A percentile compares a stretch with the other conserved stretches of the same genome.
Evolutionary conservation across 2,888 invertebrate species (phyloP).

Genomic region (Sesia bembeciformis): DNA sequence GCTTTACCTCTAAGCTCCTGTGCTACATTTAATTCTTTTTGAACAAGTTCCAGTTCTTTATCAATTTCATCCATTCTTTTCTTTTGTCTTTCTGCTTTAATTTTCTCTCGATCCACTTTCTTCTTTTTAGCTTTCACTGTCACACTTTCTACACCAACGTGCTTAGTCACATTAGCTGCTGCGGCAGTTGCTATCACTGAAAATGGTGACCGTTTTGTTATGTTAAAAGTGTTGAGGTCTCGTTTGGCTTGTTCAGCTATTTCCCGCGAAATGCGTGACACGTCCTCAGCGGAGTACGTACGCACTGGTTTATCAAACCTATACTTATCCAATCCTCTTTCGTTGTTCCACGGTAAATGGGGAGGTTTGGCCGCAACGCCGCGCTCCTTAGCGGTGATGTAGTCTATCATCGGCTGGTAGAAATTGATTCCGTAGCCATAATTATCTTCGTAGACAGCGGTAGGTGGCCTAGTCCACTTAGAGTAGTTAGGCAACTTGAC

Average conservation of each 20-base stretch:
- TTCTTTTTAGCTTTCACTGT: constrained; percentile 65
- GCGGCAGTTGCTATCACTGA: constrained; percentile 77
- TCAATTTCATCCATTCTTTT: constrained; percentile 60
- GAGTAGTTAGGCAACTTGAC: constrained; percentile 54
- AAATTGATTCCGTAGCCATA: constrained; percentile 89
- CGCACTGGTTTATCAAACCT: constrained; percentile 77
- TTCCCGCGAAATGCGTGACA: constrained; percentile 78
- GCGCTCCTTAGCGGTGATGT: constrained; percentile 80
- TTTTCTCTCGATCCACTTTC: constrained; percentile 47
- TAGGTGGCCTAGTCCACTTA: constrained; percentile 75
- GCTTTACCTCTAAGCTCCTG: constrained; percentile 70
- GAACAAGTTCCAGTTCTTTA: constrained; percentile 47
- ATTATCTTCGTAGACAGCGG: constrained; percentile 85
- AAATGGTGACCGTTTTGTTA: constrained; percentile 76
- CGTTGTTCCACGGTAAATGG: constrained; percentile 83
- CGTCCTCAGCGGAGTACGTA: constrained; percentile 79
- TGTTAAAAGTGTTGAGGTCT: constrained; percentile 75
- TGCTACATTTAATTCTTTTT: constrained; percentile 58
- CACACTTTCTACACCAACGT: constrained; percentile 73
- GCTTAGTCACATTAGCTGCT: constrained; percentile 77
- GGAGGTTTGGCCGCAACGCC: constrained; percentile 64
- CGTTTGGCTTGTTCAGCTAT: constrained; percentile 81
- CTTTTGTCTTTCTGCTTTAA: constrained; percentile 53
- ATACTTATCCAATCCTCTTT: constrained; percentile 79
- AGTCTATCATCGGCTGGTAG: constrained; percentile 92